Evolutionary conservation across 2,113 vertebrate species (phyloP).

Genomic region (Sander vitreus): DNA sequence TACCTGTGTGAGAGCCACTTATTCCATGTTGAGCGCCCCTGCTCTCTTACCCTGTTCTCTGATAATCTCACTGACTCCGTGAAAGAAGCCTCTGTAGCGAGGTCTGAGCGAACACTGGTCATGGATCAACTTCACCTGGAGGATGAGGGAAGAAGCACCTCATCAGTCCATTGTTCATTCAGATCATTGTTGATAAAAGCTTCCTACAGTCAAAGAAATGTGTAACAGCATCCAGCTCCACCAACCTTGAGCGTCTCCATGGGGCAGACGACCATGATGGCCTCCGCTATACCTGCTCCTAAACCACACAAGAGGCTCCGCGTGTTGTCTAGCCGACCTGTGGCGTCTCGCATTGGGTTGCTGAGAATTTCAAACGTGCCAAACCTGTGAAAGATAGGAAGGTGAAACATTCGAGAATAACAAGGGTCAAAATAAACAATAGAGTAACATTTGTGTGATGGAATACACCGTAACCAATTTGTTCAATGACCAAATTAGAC

Average conservation of each 20-base stretch:
- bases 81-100: slow-evolving; percentile 86
- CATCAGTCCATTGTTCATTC: not conserved
- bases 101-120: slow-evolving; percentile 85
- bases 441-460: not conserved
- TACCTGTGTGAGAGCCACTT: not conserved
- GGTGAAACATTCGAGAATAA: not conserved
- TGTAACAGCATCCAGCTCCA: not conserved
- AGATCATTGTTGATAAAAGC: not conserved
- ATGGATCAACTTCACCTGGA: slow-evolving; percentile 88
- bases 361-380: slow-evolving; percentile 87
- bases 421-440: not conserved
- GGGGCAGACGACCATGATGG: slow-evolving; percentile 86
- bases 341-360: slow-evolving; percentile 83
- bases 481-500: not conserved
- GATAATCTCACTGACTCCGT: slow-evolving; percentile 86
- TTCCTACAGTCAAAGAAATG: not conserved
- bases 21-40: not conserved
- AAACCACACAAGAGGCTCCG: slow-evolving; percentile 85
- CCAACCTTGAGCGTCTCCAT: slow-evolving; percentile 88
- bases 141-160: not conserved
- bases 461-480: not conserved
- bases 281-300: slow-evolving; percentile 84
- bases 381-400: slow-evolving; percentile 73
- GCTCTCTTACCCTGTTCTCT: slow-evolving; percentile 81
- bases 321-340: slow-evolving; percentile 84